Conservation (phyloP, 2,113 vertebrate genomes). For the Oryzias javanicus region DNA sequence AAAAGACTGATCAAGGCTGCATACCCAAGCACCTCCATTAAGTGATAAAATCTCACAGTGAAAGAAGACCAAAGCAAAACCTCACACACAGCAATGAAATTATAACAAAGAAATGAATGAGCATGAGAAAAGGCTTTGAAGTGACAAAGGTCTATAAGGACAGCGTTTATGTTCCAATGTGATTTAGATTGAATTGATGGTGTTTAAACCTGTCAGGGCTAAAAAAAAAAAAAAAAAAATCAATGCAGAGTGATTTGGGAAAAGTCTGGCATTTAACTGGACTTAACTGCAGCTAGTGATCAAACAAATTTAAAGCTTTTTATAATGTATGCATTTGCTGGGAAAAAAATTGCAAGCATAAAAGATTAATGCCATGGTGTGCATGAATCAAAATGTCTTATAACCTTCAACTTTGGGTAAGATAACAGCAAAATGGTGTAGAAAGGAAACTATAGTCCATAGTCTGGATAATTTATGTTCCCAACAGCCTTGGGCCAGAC, state of each 20-base stretch:
- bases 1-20: conserved; percentile 64
- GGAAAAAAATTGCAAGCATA: no score
- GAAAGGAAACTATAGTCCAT: no score
- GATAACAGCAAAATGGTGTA: no score
- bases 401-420: no score
- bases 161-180: conserved; percentile 8
- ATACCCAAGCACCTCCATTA: conserved; percentile 66
- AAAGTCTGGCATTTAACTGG: no score
- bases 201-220: neutral
- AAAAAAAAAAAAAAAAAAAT: no score
- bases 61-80: conserved; percentile 49
- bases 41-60: conserved; percentile 55
- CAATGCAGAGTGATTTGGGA: neutral
- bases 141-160: conserved; percentile 15
- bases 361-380: no score
- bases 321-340: no score
- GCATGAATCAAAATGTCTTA: no score
- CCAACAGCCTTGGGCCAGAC: conserved; percentile 3
- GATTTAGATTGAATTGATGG: neutral
- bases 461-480: no score
- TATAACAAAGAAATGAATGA: conserved; percentile 34
- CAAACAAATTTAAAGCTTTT: no score
- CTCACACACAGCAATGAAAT: conserved; percentile 37
- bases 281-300: no score
- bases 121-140: conserved; percentile 42